Conservation (phyloP, 30 jellyfish, hydroid and myxozoan genomes). For the Phacellophora camtschatica region DNA sequence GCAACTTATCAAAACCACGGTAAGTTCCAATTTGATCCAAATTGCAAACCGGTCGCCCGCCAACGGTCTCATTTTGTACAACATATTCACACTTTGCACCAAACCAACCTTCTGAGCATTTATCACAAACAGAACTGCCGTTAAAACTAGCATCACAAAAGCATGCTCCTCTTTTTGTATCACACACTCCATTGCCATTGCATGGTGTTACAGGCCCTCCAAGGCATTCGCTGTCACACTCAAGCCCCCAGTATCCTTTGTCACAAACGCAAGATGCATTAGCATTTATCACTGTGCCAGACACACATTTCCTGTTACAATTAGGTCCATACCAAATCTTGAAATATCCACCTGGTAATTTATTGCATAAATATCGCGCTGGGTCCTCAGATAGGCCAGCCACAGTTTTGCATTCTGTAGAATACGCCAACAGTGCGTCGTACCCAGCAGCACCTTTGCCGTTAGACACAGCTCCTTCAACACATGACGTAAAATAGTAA, state of each 20-base stretch:
- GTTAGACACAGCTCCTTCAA: background rate
- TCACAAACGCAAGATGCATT: conserved; percentile 33
- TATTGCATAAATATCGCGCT: conserved; percentile 54
- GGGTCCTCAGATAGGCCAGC: conserved; percentile 30
- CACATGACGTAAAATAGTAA: conserved; percentile 22
- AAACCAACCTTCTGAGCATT: conserved; percentile 58
- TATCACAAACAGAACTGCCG: conserved; percentile 40
- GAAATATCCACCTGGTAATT: conserved; percentile 42
- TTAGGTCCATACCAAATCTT: conserved; percentile 31
- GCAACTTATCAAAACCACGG: conserved; percentile 17
- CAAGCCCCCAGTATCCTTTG: conserved; percentile 56
- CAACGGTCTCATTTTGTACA: background rate
- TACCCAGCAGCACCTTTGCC: background rate
- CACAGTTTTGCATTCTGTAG: conserved; percentile 48
- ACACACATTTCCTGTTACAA: conserved; percentile 37
- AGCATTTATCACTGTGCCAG: conserved; percentile 3
- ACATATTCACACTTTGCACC: conserved; percentile 37
- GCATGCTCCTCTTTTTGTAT: conserved; percentile 43
- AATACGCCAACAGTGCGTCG: conserved; percentile 45
- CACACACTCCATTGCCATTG: conserved; percentile 47
- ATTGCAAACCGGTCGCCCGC: background rate
- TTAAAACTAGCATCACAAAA: conserved; percentile 41
- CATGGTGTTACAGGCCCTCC: conserved; percentile 51
- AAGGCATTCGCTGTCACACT: conserved; percentile 36
- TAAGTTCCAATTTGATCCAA: conserved; percentile 38